phyloP scores from a whole-genome alignment of 1,140 invertebrate genomes.

The Zaprionus tsacasi region DNA sequence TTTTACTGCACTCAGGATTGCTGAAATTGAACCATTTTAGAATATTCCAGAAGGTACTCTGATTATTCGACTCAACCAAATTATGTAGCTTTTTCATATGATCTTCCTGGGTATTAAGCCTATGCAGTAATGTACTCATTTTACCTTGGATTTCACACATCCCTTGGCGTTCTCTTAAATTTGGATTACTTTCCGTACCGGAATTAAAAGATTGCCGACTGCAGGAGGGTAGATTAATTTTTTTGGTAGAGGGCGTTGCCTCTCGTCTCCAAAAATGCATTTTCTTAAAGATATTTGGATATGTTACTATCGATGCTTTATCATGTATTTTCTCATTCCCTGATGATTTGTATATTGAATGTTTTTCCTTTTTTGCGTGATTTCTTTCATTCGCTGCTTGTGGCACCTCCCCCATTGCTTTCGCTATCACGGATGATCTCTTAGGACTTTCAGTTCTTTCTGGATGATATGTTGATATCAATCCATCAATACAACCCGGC shows the following conservation, averaged over 20 bases:
- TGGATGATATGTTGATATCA: too few species aligned
- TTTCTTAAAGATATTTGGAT: background rate
- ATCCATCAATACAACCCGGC: too few species aligned
- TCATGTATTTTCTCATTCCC: too few species aligned
- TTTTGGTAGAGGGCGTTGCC: too few species aligned
- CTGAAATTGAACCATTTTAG: background rate
- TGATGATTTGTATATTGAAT: too few species aligned
- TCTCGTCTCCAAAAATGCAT: background rate
- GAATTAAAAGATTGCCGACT: background rate
- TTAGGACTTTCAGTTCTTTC: too few species aligned
- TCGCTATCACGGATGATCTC: too few species aligned
- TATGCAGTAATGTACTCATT: background rate
- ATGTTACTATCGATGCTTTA: too few species aligned
- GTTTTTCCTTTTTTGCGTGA: too few species aligned
- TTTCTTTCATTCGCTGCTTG: too few species aligned
- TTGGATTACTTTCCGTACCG: background rate
- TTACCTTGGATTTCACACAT: background rate
- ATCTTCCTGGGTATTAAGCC: constrained; percentile 9
- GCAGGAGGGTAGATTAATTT: background rate
- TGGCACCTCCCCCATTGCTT: too few species aligned
- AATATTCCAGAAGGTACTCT: too few species aligned
- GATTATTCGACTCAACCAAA: background rate
- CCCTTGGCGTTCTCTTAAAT: background rate
- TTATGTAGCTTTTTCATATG: background rate
- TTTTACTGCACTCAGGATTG: background rate